phyloP scores from a whole-genome alignment of 1,140 invertebrate species.

The Drosophila virilis region DNA sequence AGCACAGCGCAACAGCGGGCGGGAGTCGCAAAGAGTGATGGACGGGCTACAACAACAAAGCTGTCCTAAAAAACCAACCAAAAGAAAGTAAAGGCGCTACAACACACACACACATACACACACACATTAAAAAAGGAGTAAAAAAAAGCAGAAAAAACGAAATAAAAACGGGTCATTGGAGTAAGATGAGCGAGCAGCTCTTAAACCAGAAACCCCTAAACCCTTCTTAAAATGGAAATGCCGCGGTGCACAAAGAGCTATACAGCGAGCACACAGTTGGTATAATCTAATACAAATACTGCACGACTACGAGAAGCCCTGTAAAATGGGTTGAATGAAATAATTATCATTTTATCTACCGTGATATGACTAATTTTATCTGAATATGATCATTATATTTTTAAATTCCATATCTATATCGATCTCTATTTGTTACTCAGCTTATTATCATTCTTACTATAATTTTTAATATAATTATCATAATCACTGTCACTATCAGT shows the following conservation, averaged over 20 bases:
- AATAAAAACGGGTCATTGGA: slow-evolving; percentile 81
- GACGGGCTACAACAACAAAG: slow-evolving; percentile 52
- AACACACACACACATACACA: neutral
- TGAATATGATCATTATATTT: neutral
- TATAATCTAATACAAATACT: neutral
- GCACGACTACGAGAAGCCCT: slow-evolving; percentile 1
- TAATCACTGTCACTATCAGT: neutral
- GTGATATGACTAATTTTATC: too few relatives aligned
- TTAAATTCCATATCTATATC: neutral
- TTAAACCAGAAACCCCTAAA: neutral
- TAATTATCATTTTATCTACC: too few relatives aligned
- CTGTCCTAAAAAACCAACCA: slow-evolving; percentile 58
- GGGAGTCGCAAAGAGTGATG: slow-evolving; percentile 1
- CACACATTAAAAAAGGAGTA: slow-evolving; percentile 27
- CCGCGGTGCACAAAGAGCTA: slow-evolving; percentile 31
- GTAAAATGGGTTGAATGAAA: neutral
- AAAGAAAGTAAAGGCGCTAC: slow-evolving; percentile 53
- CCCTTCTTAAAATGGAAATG: slow-evolving; percentile 31
- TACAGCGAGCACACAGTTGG: slow-evolving; percentile 7
- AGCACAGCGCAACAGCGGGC: neutral
- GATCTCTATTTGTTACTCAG: neutral
- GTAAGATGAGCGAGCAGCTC: slow-evolving; percentile 53
- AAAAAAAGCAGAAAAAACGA: slow-evolving; percentile 53
- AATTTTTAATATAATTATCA: neutral
- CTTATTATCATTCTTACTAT: neutral